phyloP scores from a whole-genome alignment of 2,797 vertebrate genomes.

The Tolypeutes matacus region DNA sequence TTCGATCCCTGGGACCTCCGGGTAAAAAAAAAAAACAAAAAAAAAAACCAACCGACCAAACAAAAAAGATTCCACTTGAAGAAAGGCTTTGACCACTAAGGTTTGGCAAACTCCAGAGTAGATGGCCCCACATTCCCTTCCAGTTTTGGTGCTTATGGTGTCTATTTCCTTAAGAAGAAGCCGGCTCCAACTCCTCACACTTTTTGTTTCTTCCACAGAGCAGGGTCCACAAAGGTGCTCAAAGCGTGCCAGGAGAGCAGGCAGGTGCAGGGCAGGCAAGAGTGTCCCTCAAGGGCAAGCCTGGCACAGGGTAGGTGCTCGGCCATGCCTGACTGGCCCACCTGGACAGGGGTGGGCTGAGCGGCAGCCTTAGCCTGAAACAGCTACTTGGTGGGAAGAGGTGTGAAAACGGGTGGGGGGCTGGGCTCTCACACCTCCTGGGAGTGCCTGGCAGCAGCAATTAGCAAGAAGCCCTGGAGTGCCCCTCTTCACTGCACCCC shows the following conservation, averaged over 20 bases:
- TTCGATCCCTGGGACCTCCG: too few species aligned
- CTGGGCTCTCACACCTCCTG: not conserved
- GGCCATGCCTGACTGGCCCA: not conserved
- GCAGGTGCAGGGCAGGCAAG: not conserved
- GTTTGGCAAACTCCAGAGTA: not conserved
- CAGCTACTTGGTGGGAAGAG: not conserved
- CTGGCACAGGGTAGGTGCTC: not conserved
- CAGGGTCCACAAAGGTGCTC: rapidly evolving
- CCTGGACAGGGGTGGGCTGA: not conserved
- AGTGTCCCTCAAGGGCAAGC: not conserved
- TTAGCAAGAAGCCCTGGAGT: not conserved
- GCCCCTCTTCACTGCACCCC: rapidly evolving
- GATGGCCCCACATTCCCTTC: not conserved
- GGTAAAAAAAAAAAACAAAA: too few species aligned
- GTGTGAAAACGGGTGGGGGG: not conserved
- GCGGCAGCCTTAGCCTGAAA: not conserved
- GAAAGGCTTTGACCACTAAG: not conserved
- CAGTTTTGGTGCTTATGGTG: not conserved
- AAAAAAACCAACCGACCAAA: too few species aligned
- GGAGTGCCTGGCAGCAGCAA: not conserved
- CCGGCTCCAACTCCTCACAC: not conserved
- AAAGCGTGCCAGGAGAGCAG: rapidly evolving
- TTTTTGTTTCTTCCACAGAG: not conserved
- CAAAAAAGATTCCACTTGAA: not conserved
- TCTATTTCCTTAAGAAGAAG: not conserved